These are phyloP conservation scores for Anas platyrhynchos DNA, from an alignment of 2,113 vertebrate species.

Conservation along the genomic window DNA sequence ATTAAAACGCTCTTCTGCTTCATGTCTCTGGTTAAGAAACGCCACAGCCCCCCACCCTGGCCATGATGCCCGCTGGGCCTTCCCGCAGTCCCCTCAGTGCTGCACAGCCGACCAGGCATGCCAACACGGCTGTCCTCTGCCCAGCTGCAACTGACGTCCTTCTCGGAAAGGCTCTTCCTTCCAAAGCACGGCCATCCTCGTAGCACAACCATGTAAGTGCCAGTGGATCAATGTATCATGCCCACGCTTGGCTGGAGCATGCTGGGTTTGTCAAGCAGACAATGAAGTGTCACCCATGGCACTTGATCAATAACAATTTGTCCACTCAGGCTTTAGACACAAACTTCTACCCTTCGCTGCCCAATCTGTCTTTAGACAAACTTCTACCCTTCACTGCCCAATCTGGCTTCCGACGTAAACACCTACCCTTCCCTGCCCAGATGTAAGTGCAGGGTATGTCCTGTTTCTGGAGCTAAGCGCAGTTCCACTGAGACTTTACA, in stretches of 20 bases:
- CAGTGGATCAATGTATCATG: background rate
- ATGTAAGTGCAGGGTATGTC: background rate
- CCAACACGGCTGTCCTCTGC: rapidly evolving
- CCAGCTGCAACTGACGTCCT: background rate
- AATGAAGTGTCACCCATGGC: background rate
- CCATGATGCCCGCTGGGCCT: rapidly evolving
- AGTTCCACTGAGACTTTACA: background rate
- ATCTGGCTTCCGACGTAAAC: background rate
- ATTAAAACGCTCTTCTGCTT: background rate
- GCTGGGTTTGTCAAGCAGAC: background rate
- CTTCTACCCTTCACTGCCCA: background rate
- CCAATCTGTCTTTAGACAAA: background rate
- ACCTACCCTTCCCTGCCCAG: background rate
- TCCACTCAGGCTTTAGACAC: background rate
- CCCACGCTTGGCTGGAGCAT: background rate
- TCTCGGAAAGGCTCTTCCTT: background rate
- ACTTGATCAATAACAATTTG: background rate
- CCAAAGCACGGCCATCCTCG: rapidly evolving
- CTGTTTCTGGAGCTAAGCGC: background rate
- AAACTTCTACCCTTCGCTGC: background rate
- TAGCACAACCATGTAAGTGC: too few relatives aligned
- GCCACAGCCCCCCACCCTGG: rapidly evolving
- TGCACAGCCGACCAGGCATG: too few relatives aligned
- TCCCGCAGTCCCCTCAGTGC: background rate
- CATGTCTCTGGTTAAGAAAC: background rate